phyloP scores from a whole-genome alignment of 2,113 vertebrate species.

The Fregata magnificens region DNA sequence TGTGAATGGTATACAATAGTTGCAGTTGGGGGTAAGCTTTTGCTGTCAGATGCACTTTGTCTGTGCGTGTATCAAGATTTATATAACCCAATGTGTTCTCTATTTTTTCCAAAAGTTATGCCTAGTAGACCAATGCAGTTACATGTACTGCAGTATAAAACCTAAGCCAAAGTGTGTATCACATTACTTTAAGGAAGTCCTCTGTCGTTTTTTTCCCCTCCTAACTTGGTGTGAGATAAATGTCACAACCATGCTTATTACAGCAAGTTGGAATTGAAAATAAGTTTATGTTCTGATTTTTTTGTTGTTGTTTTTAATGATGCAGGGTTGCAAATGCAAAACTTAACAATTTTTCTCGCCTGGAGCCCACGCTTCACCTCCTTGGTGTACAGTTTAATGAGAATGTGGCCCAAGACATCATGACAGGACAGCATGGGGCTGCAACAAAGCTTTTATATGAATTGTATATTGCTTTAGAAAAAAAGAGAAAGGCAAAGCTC shows the following conservation, averaged over 20 bases:
- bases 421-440: constrained; percentile 83
- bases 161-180: neutral
- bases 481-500: constrained; percentile 79
- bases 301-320: neutral
- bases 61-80: neutral
- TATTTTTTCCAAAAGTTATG: neutral
- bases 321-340: constrained; percentile 81
- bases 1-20: neutral
- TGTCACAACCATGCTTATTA: neutral
- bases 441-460: constrained; percentile 88
- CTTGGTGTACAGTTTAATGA: constrained; percentile 86
- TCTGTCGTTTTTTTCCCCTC: accelerated
- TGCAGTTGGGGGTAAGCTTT: neutral
- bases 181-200: neutral
- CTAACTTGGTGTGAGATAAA: neutral
- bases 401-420: constrained; percentile 81
- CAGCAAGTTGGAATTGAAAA: neutral
- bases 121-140: neutral
- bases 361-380: constrained; percentile 85
- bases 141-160: neutral
- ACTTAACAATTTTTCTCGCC: constrained; percentile 88
- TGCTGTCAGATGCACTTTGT: neutral
- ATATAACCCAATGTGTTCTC: neutral
- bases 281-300: neutral
- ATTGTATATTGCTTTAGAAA: constrained; percentile 85